phyloP scores from a whole-genome alignment of 30 jellyfish, hydroid and myxozoan genomes.

The Pelagia noctiluca region DNA sequence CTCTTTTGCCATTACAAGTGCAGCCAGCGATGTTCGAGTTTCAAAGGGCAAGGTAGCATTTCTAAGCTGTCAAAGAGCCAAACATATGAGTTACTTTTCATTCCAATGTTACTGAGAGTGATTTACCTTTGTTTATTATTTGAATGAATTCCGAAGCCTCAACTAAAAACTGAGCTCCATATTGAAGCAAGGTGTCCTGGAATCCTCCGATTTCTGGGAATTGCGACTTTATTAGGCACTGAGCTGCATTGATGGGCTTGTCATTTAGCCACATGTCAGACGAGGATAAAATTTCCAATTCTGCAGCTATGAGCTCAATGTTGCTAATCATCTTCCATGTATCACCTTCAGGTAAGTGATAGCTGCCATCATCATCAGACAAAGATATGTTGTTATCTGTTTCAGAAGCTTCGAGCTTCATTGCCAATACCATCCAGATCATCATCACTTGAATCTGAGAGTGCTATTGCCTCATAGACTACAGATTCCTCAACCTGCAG shows the following conservation, averaged over 20 bases:
- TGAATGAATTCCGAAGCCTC: constrained; percentile 14
- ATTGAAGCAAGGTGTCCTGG: constrained; percentile 11
- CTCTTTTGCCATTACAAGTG: background rate
- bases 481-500: too few relatives aligned
- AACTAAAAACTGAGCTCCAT: background rate
- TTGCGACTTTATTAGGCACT: constrained; percentile 13
- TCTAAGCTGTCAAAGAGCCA: constrained; percentile 20
- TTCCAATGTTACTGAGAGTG: background rate
- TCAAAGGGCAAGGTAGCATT: background rate
- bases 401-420: too few relatives aligned
- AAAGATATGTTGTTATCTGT: too few relatives aligned
- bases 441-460: too few relatives aligned
- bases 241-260: constrained; percentile 40
- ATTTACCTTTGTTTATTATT: constrained; percentile 23
- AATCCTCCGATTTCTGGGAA: constrained; percentile 13
- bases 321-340: too few relatives aligned
- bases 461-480: too few relatives aligned
- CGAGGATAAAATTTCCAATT: constrained; percentile 5
- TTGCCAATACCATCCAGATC: too few relatives aligned
- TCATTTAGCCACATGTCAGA: constrained; percentile 35
- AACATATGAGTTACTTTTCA: background rate
- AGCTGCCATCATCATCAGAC: too few relatives aligned
- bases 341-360: too few relatives aligned
- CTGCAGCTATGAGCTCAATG: background rate
- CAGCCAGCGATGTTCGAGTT: background rate